Percentiles rank a stretch among this genome's conserved stretches.
These are phyloP conservation scores for Otolemur crassicaudatus DNA, from an alignment of 2,797 vertebrate species.

Conservation along the genomic window DNA sequence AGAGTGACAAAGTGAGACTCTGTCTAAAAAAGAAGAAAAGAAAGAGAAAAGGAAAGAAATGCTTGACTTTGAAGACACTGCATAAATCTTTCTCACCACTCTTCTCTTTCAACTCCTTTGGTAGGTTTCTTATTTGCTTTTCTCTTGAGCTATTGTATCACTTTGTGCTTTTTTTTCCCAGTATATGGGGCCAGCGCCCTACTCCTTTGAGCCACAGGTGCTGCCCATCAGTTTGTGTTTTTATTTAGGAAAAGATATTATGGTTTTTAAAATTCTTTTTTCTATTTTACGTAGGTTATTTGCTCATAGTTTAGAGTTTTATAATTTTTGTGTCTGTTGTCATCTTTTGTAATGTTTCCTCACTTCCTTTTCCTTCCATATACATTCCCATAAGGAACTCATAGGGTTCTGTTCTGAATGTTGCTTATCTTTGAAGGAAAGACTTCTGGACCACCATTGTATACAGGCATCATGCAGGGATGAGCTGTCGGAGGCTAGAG, in stretches of 20 bases:
- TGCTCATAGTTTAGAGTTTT: background rate
- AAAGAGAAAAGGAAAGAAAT: too few relatives aligned
- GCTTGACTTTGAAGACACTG: background rate
- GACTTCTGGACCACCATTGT: background rate
- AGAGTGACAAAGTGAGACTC: too few relatives aligned
- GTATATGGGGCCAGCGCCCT: too few relatives aligned
- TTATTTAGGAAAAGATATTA: background rate
- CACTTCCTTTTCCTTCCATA: background rate
- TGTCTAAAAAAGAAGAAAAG: too few relatives aligned
- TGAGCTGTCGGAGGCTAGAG: background rate
- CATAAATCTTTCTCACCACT: background rate
- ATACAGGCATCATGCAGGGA: background rate
- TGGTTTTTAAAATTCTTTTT: background rate
- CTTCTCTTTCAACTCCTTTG: background rate
- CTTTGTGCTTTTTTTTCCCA: too few relatives aligned
- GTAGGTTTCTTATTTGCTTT: constrained; percentile 19
- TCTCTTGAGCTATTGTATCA: background rate
- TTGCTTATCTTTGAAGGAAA: background rate
- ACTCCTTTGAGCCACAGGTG: too few relatives aligned
- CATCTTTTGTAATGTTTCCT: background rate
- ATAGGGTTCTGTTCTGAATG: background rate
- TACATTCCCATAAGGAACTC: background rate
- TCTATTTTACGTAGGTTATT: background rate
- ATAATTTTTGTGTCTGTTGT: background rate
- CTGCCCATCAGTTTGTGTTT: background rate